phyloP scores from a whole-genome alignment of 30 jellyfish, hydroid and myxozoan genomes.

The Cassiopea xamachana region DNA sequence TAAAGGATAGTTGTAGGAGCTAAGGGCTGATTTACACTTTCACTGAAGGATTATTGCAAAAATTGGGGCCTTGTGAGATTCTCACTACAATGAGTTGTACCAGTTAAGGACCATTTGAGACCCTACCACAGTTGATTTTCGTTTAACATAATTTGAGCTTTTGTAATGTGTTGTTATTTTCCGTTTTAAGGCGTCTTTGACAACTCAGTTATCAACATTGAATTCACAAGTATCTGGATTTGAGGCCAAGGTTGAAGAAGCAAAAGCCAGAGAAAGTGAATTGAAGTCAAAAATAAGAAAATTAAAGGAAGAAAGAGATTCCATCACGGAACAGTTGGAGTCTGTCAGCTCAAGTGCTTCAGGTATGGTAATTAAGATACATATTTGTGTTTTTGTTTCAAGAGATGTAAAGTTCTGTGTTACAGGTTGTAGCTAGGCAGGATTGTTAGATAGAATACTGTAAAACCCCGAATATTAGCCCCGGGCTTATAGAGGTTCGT shows the following conservation, averaged over 20 bases:
- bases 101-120: no score
- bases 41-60: no score
- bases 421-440: not conserved
- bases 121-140: no score
- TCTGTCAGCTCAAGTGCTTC: conserved; percentile 64
- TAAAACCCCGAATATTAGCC: no score
- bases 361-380: conserved; percentile 5
- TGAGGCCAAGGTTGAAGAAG: conserved; percentile 39
- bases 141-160: no score
- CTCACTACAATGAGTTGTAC: no score
- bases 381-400: not conserved
- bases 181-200: conserved; percentile 31
- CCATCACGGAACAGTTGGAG: conserved; percentile 34
- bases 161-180: not conserved
- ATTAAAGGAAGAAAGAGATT: conserved; percentile 53
- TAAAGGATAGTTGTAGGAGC: no score
- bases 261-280: conserved; percentile 30
- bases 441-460: not conserved
- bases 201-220: conserved; percentile 39
- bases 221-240: conserved; percentile 25
- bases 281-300: conserved; percentile 37
- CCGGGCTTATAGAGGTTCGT: no score
- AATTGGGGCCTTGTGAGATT: no score
- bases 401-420: not conserved
- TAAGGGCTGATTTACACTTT: no score